These are phyloP conservation scores for Lepisosteus oculatus DNA, from an alignment of 2,113 vertebrate species.

Conservation along the genomic window DNA sequence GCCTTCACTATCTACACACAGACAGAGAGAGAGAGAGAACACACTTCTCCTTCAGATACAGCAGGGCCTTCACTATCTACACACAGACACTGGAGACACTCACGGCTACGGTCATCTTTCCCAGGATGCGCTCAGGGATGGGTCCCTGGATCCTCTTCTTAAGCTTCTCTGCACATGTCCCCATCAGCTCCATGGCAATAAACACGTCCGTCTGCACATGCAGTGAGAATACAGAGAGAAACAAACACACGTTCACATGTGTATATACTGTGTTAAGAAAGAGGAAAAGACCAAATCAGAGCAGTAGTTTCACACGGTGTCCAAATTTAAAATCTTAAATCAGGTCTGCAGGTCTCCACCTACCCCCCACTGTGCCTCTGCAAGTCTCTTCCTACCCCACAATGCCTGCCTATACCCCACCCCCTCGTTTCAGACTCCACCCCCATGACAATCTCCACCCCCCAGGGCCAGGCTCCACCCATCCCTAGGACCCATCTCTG, in stretches of 20 bases:
- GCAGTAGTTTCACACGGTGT: too few species aligned
- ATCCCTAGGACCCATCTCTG: too few species aligned
- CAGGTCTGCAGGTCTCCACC: too few species aligned
- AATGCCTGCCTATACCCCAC: too few species aligned
- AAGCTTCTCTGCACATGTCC: constrained; percentile 89
- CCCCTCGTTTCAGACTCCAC: too few species aligned
- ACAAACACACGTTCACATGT: neutral
- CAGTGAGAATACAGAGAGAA: neutral
- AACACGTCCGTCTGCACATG: constrained; percentile 83
- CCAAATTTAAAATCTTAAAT: too few species aligned
- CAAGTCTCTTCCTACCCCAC: too few species aligned
- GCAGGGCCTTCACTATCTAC: neutral
- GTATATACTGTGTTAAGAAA: too few species aligned
- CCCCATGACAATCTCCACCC: too few species aligned
- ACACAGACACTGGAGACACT: constrained; percentile 37
- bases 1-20: constrained; percentile 84
- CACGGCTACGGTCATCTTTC: constrained; percentile 93
- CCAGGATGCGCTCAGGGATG: constrained; percentile 87
- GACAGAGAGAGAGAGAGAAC: neutral
- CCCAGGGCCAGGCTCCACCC: too few species aligned
- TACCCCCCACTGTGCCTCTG: too few species aligned
- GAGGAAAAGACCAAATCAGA: too few species aligned
- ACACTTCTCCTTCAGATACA: neutral
- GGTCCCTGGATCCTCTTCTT: constrained; percentile 93
- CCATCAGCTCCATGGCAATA: constrained; percentile 96